These are phyloP conservation scores for Pangasius sanitwongsei DNA, from an alignment of 2,797 vertebrate genomes.

Conservation along the genomic window DNA sequence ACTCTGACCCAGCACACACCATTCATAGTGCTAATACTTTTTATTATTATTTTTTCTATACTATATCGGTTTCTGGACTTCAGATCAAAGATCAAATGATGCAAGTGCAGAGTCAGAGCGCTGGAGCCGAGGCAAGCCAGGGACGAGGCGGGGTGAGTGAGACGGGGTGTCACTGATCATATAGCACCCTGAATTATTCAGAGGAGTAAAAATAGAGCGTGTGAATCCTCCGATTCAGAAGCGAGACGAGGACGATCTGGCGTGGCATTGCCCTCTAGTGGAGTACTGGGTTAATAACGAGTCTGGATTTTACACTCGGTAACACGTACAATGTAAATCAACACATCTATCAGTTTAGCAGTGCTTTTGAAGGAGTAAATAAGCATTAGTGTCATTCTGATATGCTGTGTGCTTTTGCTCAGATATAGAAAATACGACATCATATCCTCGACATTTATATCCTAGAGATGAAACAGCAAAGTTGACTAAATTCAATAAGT, in stretches of 20 bases:
- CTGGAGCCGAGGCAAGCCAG: neutral
- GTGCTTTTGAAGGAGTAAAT: neutral
- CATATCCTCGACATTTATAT: neutral
- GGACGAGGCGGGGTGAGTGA: neutral
- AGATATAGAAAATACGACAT: neutral
- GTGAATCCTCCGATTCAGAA: conserved; percentile 52
- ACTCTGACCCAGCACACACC: conserved; percentile 48
- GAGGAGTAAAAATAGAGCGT: conserved; percentile 58
- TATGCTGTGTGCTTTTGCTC: neutral
- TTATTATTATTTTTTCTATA: conserved; percentile 12
- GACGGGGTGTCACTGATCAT: conserved; percentile 60
- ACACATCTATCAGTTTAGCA: too few relatives aligned
- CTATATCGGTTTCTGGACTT: conserved; percentile 37
- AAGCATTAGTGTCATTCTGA: neutral
- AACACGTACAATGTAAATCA: neutral
- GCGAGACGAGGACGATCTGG: conserved; percentile 9
- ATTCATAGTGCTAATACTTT: conserved; percentile 35
- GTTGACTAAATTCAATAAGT: neutral
- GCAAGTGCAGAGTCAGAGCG: conserved; percentile 53
- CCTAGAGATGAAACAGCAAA: neutral
- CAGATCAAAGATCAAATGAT: conserved; percentile 58
- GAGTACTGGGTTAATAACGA: neutral
- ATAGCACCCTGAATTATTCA: conserved; percentile 61
- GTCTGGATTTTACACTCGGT: neutral
- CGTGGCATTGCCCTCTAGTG: conserved; percentile 50